Evolutionary conservation across 2,888 invertebrate species (phyloP).

Genomic region (Piscicola geometra): DNA sequence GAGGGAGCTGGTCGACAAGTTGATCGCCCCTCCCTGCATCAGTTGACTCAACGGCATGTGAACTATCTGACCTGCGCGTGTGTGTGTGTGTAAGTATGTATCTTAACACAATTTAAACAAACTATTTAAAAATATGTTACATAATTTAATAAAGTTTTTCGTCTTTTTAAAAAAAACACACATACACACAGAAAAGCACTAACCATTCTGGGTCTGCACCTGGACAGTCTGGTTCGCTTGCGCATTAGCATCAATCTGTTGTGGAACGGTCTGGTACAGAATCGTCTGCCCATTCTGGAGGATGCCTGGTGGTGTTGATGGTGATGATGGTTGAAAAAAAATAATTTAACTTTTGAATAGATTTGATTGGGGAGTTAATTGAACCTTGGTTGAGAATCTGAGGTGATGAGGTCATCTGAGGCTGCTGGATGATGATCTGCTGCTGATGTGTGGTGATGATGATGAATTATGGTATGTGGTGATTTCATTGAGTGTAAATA

Average conservation of each 20-base stretch:
- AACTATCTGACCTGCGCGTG: constrained; percentile 31
- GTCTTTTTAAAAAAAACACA: background rate
- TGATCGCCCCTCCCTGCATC: constrained; percentile 10
- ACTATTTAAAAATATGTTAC: too few relatives aligned
- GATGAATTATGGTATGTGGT: background rate
- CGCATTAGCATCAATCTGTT: constrained; percentile 57
- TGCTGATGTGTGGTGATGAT: background rate
- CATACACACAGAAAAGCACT: background rate
- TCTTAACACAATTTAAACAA: too few relatives aligned
- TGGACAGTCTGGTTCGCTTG: constrained; percentile 51
- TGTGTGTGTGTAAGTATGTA: background rate
- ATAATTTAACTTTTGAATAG: too few relatives aligned
- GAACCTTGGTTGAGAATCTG: constrained; percentile 1
- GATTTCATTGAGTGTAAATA: background rate
- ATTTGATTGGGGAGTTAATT: background rate
- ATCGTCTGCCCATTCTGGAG: constrained; percentile 82
- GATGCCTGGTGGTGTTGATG: background rate
- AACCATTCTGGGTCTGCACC: constrained; percentile 34
- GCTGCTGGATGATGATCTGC: constrained; percentile 16
- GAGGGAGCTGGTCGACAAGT: constrained; percentile 26
- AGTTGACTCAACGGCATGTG: constrained; percentile 36
- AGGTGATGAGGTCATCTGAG: background rate
- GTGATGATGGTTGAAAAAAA: too few relatives aligned
- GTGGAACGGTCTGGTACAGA: constrained; percentile 71
- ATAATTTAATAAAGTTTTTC: too few relatives aligned